These are phyloP conservation scores for Xanthia togata DNA, from an alignment of 2,888 invertebrate genomes.

Conservation along the genomic window DNA sequence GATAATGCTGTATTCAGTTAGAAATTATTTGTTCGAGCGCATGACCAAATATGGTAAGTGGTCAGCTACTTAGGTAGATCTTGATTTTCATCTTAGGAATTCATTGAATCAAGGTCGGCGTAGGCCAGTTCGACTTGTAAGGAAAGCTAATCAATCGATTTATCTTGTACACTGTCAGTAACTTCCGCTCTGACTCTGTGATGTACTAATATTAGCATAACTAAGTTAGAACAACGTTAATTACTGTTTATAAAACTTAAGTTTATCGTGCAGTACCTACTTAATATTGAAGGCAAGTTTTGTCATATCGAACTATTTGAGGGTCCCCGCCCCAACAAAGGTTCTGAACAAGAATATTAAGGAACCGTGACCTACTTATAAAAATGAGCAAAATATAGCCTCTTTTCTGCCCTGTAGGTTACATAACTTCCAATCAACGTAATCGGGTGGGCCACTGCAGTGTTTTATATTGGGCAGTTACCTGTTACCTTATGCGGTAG, in stretches of 20 bases:
- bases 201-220: slow-evolving; percentile 10
- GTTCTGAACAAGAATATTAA: not conserved
- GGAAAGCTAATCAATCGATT: slow-evolving; percentile 66
- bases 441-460: slow-evolving; percentile 5
- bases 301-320: not conserved
- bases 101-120: slow-evolving; percentile 64
- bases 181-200: slow-evolving; percentile 55
- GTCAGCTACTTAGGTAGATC: slow-evolving; percentile 38
- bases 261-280: not conserved
- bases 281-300: not conserved
- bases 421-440: not conserved
- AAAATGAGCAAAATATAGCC: not conserved
- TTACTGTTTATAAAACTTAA: not conserved
- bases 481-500: not conserved
- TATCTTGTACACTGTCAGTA: slow-evolving; percentile 50
- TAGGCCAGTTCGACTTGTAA: slow-evolving; percentile 61
- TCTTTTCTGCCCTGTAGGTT: not conserved
- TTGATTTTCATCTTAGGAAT: slow-evolving; percentile 66
- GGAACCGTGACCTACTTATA: too few relatives aligned
- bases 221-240: not conserved
- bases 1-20: slow-evolving; percentile 53
- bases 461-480: not conserved
- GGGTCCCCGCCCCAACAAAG: not conserved
- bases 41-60: slow-evolving; percentile 45
- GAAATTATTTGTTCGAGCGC: slow-evolving; percentile 56